Percentiles rank a stretch among this genome's conserved stretches.
These are phyloP conservation scores for Darevskia mixta DNA, from an alignment of 2,797 vertebrate species.

Conservation along the genomic window DNA sequence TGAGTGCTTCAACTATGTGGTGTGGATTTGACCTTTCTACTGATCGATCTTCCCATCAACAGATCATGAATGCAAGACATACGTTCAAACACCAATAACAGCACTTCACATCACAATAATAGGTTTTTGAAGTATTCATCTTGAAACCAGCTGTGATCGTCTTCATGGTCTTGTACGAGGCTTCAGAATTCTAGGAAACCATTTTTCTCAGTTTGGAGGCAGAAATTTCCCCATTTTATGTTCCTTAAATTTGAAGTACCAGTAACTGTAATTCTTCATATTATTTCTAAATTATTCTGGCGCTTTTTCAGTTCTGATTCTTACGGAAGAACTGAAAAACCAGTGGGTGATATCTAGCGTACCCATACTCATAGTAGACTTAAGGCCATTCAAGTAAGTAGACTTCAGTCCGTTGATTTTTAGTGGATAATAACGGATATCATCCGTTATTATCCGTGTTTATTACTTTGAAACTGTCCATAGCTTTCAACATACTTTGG, in stretches of 20 bases:
- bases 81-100: neutral
- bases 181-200: neutral
- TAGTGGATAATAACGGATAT: too few relatives aligned
- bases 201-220: neutral
- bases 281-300: neutral
- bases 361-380: too few relatives aligned
- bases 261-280: neutral
- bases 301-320: neutral
- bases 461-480: neutral
- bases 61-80: neutral
- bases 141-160: neutral
- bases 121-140: neutral
- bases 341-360: too few relatives aligned
- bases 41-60: neutral
- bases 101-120: neutral
- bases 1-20: too few relatives aligned
- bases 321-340: neutral
- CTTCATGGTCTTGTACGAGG: neutral
- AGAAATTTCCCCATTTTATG: neutral
- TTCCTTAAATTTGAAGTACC: neutral
- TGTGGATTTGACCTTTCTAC: too few relatives aligned
- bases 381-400: too few relatives aligned
- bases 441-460: neutral
- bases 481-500: neutral
- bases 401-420: too few relatives aligned